These are phyloP conservation scores for Andrena bicolor DNA, from an alignment of 2,888 invertebrate genomes.

Conservation along the genomic window DNA sequence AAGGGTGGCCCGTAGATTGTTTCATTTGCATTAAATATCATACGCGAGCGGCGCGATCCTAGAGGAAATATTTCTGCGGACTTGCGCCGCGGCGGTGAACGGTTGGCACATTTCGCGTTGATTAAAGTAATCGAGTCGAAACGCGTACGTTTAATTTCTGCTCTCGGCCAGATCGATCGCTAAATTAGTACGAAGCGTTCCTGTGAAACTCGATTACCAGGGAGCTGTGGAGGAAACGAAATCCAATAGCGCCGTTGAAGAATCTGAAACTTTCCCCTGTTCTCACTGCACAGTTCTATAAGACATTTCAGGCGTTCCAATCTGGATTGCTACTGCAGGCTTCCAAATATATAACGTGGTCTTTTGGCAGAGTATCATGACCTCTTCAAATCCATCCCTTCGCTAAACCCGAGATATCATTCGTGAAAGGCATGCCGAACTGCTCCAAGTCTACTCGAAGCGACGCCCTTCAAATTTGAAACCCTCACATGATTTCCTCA, in stretches of 20 bases:
- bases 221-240: neutral
- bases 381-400: too few species aligned
- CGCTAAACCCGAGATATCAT: too few species aligned
- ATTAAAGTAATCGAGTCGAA: constrained; percentile 25
- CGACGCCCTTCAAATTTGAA: too few species aligned
- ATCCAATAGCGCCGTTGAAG: neutral
- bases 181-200: constrained; percentile 2
- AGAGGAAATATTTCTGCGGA: neutral
- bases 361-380: too few species aligned
- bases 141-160: constrained; percentile 8
- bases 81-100: neutral
- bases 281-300: too few species aligned
- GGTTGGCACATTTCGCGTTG: neutral
- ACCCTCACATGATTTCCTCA: too few species aligned
- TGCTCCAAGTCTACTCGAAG: too few species aligned
- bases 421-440: too few species aligned
- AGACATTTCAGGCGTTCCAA: too few species aligned
- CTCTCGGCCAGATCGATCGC: constrained; percentile 5
- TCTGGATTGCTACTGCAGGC: too few species aligned
- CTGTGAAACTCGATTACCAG: neutral
- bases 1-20: constrained; percentile 16
- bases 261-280: too few species aligned
- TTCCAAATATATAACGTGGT: too few species aligned
- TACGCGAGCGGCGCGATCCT: neutral
- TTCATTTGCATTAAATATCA: constrained; percentile 10